Conservation (phyloP, 2,797 vertebrate species). For the Lagorchestes hirsutus region DNA sequence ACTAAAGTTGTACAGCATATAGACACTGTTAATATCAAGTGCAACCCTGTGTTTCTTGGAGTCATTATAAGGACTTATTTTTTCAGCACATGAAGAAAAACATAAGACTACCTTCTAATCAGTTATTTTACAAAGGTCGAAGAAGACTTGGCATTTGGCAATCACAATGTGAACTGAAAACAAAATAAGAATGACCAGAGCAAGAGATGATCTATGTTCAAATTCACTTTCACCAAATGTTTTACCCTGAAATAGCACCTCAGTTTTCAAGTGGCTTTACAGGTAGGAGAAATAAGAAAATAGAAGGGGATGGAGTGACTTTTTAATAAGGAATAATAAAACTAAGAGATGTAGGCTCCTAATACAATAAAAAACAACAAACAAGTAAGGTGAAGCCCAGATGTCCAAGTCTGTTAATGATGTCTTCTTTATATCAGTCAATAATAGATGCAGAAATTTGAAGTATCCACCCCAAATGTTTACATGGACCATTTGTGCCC, state of each 20-base stretch:
- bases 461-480: no score
- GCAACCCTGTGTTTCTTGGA: conserved; percentile 35
- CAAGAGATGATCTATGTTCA: background rate
- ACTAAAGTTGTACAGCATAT: background rate
- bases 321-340: conserved; percentile 32
- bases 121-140: conserved; percentile 43
- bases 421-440: background rate
- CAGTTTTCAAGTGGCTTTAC: background rate
- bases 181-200: conserved; percentile 33
- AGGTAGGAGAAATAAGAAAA: background rate
- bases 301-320: background rate
- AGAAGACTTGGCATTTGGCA: background rate
- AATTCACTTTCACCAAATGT: conserved; percentile 13
- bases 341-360: background rate
- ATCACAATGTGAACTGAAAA: conserved; percentile 38
- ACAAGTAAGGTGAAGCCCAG: background rate
- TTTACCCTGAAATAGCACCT: conserved; percentile 39
- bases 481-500: no score
- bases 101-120: background rate
- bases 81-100: conserved; percentile 18
- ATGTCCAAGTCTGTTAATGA: background rate
- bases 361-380: background rate
- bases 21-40: conserved; percentile 25
- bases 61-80: background rate
- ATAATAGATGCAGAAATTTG: background rate